These are phyloP conservation scores for Theonella swinhoei DNA, from an alignment of 37 sponge, comb jelly and placozoan species.

Conservation along the genomic window DNA sequence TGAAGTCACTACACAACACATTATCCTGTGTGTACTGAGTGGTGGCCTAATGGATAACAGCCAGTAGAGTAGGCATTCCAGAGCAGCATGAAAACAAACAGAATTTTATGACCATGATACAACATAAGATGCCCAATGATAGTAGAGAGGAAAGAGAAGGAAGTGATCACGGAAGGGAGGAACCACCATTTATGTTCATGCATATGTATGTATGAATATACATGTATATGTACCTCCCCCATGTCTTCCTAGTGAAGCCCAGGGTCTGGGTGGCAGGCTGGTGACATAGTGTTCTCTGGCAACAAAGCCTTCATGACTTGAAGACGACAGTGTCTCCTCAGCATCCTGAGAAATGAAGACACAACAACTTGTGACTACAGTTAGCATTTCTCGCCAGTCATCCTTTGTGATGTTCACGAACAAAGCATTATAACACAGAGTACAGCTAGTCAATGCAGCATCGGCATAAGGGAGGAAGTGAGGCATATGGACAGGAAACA, in stretches of 20 bases:
- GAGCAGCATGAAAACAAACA: too few species aligned
- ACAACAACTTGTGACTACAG: background rate
- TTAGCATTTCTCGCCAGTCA: background rate
- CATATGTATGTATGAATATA: too few species aligned
- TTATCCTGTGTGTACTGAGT: too few species aligned
- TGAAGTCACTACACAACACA: too few species aligned
- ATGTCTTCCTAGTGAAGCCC: slow-evolving; percentile 49
- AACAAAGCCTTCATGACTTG: slow-evolving; percentile 86
- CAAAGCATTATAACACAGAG: background rate
- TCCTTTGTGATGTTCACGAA: background rate
- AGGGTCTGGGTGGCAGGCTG: slow-evolving; percentile 64
- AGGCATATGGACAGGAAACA: background rate
- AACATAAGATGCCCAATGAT: too few species aligned
- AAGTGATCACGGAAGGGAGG: background rate
- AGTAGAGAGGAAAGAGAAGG: too few species aligned
- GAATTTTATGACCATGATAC: too few species aligned
- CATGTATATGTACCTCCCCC: slow-evolving; percentile 43
- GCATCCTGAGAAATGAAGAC: slow-evolving; percentile 34
- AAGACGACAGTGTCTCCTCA: slow-evolving; percentile 56
- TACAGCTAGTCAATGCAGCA: background rate
- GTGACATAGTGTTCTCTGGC: slow-evolving; percentile 70
- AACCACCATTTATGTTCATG: too few species aligned
- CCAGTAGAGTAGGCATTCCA: too few species aligned
- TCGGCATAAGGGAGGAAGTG: background rate
- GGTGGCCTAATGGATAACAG: too few species aligned